Conservation (phyloP, 2,888 invertebrate genomes). For the Spisula solida region DNA sequence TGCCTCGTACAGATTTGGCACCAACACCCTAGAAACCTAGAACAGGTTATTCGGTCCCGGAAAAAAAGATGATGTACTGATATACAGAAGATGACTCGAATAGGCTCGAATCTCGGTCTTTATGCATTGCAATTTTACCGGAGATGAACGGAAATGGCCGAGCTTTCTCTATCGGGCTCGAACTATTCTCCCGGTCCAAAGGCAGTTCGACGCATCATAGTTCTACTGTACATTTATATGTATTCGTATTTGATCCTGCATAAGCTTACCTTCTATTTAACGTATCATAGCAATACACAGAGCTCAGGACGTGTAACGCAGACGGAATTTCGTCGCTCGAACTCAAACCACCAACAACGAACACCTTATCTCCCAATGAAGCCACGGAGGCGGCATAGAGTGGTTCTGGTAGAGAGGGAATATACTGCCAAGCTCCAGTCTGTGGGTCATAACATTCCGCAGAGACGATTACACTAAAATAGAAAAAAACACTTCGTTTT, state of each 20-base stretch:
- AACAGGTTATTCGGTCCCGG: neutral
- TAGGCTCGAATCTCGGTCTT: too few species aligned
- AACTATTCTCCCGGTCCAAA: too few species aligned
- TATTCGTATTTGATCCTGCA: too few species aligned
- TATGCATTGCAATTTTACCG: too few species aligned
- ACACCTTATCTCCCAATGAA: slow-evolving; percentile 64
- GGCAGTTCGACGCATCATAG: too few species aligned
- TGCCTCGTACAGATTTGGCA: neutral
- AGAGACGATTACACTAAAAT: slow-evolving; percentile 71
- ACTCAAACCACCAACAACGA: slow-evolving; percentile 78
- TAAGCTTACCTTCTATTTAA: slow-evolving; percentile 68
- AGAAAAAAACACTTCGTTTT: neutral
- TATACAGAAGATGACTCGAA: too few species aligned
- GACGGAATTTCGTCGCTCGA: slow-evolving; percentile 47
- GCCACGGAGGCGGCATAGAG: slow-evolving; percentile 72
- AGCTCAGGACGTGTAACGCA: slow-evolving; percentile 66
- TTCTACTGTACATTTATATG: too few species aligned
- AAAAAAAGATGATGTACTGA: too few species aligned
- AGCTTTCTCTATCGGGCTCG: too few species aligned
- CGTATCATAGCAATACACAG: slow-evolving; percentile 76
- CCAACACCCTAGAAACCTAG: neutral
- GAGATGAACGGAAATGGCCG: too few species aligned
- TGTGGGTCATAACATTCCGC: slow-evolving; percentile 78
- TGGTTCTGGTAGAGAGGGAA: slow-evolving; percentile 66
- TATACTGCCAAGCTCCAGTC: slow-evolving; percentile 72